Evolutionary conservation across 2,888 invertebrate genomes (phyloP).

Genomic region (Plagodis pulveraria): DNA sequence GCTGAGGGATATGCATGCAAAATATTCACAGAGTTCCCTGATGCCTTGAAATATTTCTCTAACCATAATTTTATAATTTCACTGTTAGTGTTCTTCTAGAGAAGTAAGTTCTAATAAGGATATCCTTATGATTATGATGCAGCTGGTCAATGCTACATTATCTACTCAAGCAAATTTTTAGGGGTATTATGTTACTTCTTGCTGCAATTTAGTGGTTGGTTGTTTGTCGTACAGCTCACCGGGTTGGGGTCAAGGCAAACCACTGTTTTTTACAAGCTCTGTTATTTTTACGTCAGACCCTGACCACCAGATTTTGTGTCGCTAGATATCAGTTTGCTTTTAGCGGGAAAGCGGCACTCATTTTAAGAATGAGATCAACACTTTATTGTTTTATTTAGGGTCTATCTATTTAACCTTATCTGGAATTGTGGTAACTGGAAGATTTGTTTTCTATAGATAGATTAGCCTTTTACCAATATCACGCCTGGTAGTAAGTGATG

Average conservation of each 20-base stretch:
- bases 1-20: too few species aligned
- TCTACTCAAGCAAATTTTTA: constrained; percentile 20
- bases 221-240: constrained; percentile 34
- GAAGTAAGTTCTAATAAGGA: constrained; percentile 12
- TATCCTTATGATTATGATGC: constrained; percentile 2
- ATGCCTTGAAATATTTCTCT: too few species aligned
- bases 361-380: too few species aligned
- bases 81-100: too few species aligned
- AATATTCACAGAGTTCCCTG: too few species aligned
- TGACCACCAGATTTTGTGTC: constrained; percentile 26
- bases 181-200: constrained; percentile 30
- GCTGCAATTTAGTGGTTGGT: constrained; percentile 32
- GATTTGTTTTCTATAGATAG: too few species aligned
- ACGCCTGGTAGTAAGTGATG: too few species aligned
- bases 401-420: too few species aligned
- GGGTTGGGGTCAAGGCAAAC: constrained; percentile 52
- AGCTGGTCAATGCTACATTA: constrained; percentile 2
- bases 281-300: constrained; percentile 37
- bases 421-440: too few species aligned
- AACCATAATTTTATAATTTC: too few species aligned
- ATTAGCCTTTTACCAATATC: too few species aligned
- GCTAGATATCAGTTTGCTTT: background rate
- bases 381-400: too few species aligned
- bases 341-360: background rate
- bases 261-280: constrained; percentile 43